phyloP scores from a whole-genome alignment of 1,140 invertebrate species.

The Schlechtendalia chinensis region DNA sequence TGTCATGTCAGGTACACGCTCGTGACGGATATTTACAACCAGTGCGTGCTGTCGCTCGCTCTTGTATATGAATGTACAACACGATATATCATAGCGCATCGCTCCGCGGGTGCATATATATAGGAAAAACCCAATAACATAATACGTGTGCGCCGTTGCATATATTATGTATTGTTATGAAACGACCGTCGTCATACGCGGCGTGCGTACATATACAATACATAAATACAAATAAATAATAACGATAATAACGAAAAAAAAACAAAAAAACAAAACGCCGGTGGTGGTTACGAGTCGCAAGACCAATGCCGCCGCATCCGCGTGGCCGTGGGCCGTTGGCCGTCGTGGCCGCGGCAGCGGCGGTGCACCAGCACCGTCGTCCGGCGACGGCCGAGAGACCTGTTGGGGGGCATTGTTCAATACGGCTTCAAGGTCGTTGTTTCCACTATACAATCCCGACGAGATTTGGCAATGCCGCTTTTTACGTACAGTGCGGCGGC shows the following conservation, averaged over 20 bases:
- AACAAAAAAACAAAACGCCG: neutral
- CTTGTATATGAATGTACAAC: no score
- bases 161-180: neutral
- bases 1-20: no score
- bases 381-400: conserved; percentile 17
- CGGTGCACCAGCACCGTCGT: neutral
- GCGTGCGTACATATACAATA: neutral
- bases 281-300: neutral
- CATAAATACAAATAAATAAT: neutral
- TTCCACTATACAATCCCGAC: conserved; percentile 27
- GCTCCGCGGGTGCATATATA: no score
- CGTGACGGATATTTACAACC: no score
- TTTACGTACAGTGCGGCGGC: conserved; percentile 2
- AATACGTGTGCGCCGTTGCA: no score
- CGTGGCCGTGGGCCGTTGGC: neutral
- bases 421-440: conserved; percentile 45
- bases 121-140: no score
- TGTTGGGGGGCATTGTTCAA: conserved; percentile 45
- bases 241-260: no score
- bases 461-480: conserved; percentile 47
- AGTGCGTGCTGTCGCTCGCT: no score
- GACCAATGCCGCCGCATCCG: neutral
- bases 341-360: neutral
- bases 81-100: no score
- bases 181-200: neutral